Evolutionary conservation across 2,797 vertebrate species (phyloP), one percentile per base, ranked within the genome.

Genomic region (Parambassis ranga): DNA sequence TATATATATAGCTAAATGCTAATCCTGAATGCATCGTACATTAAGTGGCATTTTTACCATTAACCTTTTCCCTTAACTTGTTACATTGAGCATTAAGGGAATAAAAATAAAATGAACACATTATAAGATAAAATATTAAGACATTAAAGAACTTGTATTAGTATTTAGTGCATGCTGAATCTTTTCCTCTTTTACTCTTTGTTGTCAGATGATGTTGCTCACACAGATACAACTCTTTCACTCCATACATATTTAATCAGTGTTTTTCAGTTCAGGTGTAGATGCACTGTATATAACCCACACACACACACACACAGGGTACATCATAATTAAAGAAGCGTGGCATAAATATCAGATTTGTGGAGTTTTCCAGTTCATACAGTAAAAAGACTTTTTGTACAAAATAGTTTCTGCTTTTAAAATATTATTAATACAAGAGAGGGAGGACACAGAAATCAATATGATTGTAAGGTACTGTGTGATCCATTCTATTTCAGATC

Each of bases 271-370:
- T 49, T 68, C 41, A 77, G 62, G 68, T 6, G 15, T 23, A 49
- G 23, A 37, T 42, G 32, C 33, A 62, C 71, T 32, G 20, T 23
- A 67, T 31, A 35, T 23, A 16, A 36, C 36, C 59, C 23, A 57
- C 18, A 67, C 61, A 75, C 44, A 41, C 31, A n/a, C 27, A 44
- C n/a, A 1, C 8, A 60, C 44, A 66, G 51, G 61, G 62, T 75
- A 75, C 56, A 73, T 80, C 48, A 57, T 71, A 70, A 77, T 42
- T 52, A 47, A 20, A 72, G 46, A 73, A 30, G 51, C 62, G 62
- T 56, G 53, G 79, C 75, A 90, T 90, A 90, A 89, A 88, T 88
- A 86, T 63, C 36, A 59, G 49, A 79, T 57, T 71, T 56, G 28
- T 2, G 19, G 62, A 78, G 41, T 61, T 48, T 72, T 67, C 55